Evolutionary conservation across 2,888 invertebrate genomes (phyloP), one percentile per base, ranked within the genome.

Genomic region (Erannis defoliaria): DNA sequence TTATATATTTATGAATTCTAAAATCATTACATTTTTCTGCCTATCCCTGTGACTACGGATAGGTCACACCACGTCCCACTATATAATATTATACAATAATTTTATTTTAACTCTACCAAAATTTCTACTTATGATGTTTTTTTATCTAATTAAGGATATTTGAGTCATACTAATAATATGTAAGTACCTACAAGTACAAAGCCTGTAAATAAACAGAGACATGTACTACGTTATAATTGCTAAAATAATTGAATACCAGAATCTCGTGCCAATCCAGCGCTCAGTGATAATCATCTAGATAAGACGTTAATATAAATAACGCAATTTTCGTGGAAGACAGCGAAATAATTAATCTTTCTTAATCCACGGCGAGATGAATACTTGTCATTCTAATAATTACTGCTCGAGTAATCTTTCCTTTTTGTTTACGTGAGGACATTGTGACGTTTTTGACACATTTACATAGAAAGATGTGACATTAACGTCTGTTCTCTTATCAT

Each of bases 321-420:
- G 57, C 43, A 51, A 61, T 68, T 65, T 63, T 57, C 43, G 55
- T 66, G 49, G 59, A 69, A 59, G 66, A 57, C 60, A 60, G 54
- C 60, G 63, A 74, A 71, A 70, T 67, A 54, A 67, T 66, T 58
- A 60, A 64, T 63, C 51, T 33, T 61, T 64, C 68, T 62, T 69
- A 64, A 68, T 64, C 64, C 46, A 55, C 61, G 62, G 31, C 48
- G 51, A 64, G 68, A 75, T 74, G 72, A 73, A 73, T 61, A 58
- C 73, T 70, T 75, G 69, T 68, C 72, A 67, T 67, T 62, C 53
- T 43, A 50, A 69, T 76, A 74, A 75, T 77, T 70, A 70, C 67
- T 53, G 67, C 53, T 56, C 67, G 48, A 68, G 64, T 46, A 37
- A 46, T 49, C 55, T 63, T 72, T 53, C 45, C 63, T 43, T 31